Evolutionary conservation across 1,140 invertebrate genomes (phyloP).

Genomic region (Drosophila baimaii): DNA sequence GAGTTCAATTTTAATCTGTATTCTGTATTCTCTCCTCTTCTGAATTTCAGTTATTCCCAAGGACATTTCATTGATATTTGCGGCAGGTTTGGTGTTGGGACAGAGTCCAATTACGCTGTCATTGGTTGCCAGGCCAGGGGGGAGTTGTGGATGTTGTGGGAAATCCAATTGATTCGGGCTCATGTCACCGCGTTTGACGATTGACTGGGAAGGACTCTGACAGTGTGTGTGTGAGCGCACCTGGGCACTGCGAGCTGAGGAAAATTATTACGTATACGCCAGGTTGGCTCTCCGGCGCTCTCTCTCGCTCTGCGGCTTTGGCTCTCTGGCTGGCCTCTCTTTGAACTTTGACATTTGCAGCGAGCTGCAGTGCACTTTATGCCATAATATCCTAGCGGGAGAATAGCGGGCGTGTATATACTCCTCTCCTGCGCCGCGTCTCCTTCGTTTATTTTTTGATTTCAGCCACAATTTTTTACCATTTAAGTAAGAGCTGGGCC

Average conservation of each 20-base stretch:
- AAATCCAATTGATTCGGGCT: conserved; percentile 24
- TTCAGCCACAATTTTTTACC: conserved; percentile 16
- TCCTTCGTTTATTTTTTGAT: conserved; percentile 5
- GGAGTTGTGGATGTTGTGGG: conserved; percentile 11
- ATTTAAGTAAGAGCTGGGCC: conserved; percentile 18
- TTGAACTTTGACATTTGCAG: conserved; percentile 60
- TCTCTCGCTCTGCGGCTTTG: conserved; percentile 12
- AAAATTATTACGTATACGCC: conserved; percentile 47
- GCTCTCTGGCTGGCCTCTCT: conserved; percentile 20
- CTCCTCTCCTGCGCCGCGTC: background rate
- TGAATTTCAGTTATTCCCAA: background rate
- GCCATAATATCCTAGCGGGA: conserved; percentile 36
- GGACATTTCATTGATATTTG: conserved; percentile 17
- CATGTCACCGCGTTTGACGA: conserved; percentile 23
- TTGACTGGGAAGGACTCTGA: conserved; percentile 16
- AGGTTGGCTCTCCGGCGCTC: conserved; percentile 17
- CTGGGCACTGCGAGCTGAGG: conserved; percentile 13
- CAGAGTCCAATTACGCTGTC: conserved; percentile 21
- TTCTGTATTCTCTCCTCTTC: too few species aligned
- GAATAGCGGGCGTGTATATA: conserved; percentile 36
- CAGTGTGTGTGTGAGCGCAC: conserved; percentile 13
- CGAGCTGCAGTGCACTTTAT: conserved; percentile 52
- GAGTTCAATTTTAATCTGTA: background rate
- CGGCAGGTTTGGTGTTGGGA: background rate
- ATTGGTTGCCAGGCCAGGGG: conserved; percentile 13